phyloP scores from a whole-genome alignment of 2,797 vertebrate genomes.

The Typhlichthys subterraneus region DNA sequence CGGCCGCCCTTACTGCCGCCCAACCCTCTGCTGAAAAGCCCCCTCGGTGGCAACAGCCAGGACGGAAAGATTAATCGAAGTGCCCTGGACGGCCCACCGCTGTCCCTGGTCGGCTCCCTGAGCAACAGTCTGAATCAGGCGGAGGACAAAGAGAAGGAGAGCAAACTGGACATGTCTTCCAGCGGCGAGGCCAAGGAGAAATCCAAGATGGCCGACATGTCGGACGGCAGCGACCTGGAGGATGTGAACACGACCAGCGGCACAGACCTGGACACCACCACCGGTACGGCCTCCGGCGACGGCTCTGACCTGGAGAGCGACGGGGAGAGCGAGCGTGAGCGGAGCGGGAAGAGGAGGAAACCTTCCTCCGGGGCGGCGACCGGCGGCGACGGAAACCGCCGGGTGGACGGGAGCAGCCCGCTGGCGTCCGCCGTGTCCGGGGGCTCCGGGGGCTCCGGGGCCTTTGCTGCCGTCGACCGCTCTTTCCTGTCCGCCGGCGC shows the following conservation, averaged over 20 bases:
- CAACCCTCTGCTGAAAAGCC: slow-evolving; percentile 89
- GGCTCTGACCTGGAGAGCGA: slow-evolving; percentile 91
- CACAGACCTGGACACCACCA: slow-evolving; percentile 95
- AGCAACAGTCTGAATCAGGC: slow-evolving; percentile 73
- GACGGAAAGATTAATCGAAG: slow-evolving; percentile 90
- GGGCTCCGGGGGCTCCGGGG: slow-evolving; percentile 57
- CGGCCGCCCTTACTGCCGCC: slow-evolving; percentile 92
- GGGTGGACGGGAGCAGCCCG: slow-evolving; percentile 78
- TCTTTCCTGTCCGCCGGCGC: slow-evolving; percentile 82
- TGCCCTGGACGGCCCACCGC: slow-evolving; percentile 82
- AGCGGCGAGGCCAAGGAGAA: slow-evolving; percentile 83
- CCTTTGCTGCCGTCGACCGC: slow-evolving; percentile 69
- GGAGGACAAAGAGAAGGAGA: slow-evolving; percentile 81
- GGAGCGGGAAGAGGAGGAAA: slow-evolving; percentile 78
- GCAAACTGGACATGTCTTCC: slow-evolving; percentile 81
- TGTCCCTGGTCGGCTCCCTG: slow-evolving; percentile 85
- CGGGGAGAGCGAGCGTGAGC: slow-evolving; percentile 87
- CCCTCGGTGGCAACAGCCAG: slow-evolving; percentile 84
- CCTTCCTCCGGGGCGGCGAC: slow-evolving; percentile 68
- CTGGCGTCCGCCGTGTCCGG: slow-evolving; percentile 75
- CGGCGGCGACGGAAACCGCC: slow-evolving; percentile 75
- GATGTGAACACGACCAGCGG: slow-evolving; percentile 96
- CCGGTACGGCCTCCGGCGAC: slow-evolving; percentile 90
- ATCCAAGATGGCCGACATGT: slow-evolving; percentile 89
- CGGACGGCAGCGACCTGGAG: slow-evolving; percentile 95